Evolutionary conservation across 2,888 invertebrate species (phyloP), one percentile per base, ranked within the genome.

Genomic region (Melipona bicolor): DNA sequence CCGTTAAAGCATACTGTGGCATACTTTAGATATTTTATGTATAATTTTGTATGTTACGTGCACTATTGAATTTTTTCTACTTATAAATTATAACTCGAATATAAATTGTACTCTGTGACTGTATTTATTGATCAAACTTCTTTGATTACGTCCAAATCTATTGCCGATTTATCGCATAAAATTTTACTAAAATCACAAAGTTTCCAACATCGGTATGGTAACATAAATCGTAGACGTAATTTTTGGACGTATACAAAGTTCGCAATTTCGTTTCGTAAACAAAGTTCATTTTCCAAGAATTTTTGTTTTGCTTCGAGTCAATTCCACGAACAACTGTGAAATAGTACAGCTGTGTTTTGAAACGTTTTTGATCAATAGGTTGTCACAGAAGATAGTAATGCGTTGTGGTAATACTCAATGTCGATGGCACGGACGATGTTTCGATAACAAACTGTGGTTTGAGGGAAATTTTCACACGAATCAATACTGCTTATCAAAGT

Each of bases 401-500:
- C 61, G 4, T 43, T 67, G 15, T 36, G 52, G 52, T 73, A 36
- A 54, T 36, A 71, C 11, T 27, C 36, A 54, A 49, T 54, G 68
- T 68, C 71, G 76, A 19, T 59, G 52, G n/a, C 56, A 43, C 32
- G 76, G 43, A 82, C 65, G 69, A 81, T 70, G 76, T 84, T 71
- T 64, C 27, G 83, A 87, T 87, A 88, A 84, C 74, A 62, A 70
- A 71, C 64, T 32, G 32, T 64, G 59, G 62, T 32, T 21, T 61
- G 21, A 67, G 72, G 64, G 78, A 81, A 84, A 83, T 83, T 84
- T 83, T 85, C 68, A 71, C 79, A 64, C 24, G 69, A 81, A 84
- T 83, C 83, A 77, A 83, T 87, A 84, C 24, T 77, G 67, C 78
- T 88, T 88, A 87, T 88, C 81, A 61, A 67, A 17, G n/a, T 32